These are phyloP conservation scores for Poeciliopsis infans DNA, from an alignment of 2,797 vertebrate genomes.

Conservation along the genomic window DNA sequence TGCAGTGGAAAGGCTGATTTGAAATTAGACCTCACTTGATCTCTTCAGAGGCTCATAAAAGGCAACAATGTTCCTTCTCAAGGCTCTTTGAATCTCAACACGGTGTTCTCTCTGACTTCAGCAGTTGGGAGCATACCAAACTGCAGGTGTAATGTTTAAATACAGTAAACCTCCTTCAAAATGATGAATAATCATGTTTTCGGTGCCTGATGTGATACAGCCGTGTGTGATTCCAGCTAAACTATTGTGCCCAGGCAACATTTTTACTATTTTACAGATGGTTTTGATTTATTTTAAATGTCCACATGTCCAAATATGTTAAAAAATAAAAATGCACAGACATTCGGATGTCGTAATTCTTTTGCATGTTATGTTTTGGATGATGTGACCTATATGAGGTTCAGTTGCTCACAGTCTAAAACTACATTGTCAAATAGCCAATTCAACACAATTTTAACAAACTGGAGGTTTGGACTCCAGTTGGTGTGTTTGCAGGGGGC, in stretches of 20 bases:
- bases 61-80: neutral
- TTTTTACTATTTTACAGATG: neutral
- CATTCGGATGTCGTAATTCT: neutral
- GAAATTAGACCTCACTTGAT: neutral
- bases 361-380: neutral
- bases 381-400: neutral
- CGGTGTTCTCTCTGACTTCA: neutral
- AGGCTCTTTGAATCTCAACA: neutral
- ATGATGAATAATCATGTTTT: neutral
- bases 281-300: neutral
- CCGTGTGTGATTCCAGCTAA: neutral
- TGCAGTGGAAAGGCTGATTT: neutral
- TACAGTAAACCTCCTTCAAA: neutral
- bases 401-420: neutral
- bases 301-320: too few relatives aligned
- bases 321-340: neutral
- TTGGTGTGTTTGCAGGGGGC: constrained; percentile 16
- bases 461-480: constrained; percentile 10
- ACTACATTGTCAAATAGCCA: neutral
- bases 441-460: constrained; percentile 6
- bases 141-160: neutral
- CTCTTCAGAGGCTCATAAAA: neutral
- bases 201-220: neutral
- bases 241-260: neutral
- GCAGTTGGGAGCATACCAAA: neutral